These are phyloP conservation scores for Peromyscus polionotus DNA, from an alignment of 2,113 vertebrate species.

Conservation along the genomic window DNA sequence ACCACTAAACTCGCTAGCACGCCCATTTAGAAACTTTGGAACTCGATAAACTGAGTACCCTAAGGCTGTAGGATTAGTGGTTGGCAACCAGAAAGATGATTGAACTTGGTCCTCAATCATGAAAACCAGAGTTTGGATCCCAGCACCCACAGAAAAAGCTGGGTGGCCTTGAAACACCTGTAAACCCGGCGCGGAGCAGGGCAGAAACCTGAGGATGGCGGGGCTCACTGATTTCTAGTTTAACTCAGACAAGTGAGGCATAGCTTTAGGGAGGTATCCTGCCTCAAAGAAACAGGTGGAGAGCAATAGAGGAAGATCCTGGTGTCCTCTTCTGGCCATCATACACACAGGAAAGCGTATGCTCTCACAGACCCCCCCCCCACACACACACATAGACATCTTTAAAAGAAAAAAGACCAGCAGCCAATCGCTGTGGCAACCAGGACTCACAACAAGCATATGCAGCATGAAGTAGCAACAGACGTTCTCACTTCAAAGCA, in stretches of 20 bases:
- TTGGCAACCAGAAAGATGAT: background rate
- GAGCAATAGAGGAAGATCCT: too few species aligned
- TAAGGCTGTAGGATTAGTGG: background rate
- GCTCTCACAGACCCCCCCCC: background rate
- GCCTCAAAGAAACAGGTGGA: background rate
- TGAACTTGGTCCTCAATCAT: background rate
- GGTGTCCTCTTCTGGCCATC: background rate
- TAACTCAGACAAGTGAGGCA: too few species aligned
- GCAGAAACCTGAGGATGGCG: background rate
- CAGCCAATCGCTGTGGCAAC: too few species aligned
- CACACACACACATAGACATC: background rate
- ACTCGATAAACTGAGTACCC: background rate
- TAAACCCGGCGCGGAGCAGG: background rate
- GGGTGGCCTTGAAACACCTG: too few species aligned
- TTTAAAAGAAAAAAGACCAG: background rate
- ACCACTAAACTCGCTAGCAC: background rate
- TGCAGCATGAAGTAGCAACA: background rate
- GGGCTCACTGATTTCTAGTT: background rate
- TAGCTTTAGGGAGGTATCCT: too few species aligned
- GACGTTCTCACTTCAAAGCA: background rate
- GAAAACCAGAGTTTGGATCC: background rate
- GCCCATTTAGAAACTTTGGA: background rate
- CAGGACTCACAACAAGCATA: background rate
- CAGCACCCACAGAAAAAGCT: background rate
- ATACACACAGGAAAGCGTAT: background rate